Conservation (phyloP, 2,888 invertebrate genomes). For the Agrotis clavis region DNA sequence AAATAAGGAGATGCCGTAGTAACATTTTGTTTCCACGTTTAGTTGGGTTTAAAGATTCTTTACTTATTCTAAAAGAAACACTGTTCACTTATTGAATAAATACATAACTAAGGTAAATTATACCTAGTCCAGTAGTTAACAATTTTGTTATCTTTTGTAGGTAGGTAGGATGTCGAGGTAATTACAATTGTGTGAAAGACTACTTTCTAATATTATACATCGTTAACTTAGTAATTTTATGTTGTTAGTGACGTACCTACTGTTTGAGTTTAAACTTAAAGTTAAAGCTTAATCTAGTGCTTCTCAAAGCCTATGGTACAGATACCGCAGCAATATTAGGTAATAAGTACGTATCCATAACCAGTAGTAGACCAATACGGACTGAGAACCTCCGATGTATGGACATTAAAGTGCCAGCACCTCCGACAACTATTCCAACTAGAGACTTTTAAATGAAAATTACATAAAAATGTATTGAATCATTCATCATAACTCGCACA, state of each 20-base stretch:
- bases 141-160: no score
- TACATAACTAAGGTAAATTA: no score
- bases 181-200: no score
- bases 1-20: background rate
- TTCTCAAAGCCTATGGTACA: background rate
- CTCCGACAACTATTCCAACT: constrained; percentile 18
- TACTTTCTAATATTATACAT: no score
- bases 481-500: constrained; percentile 54
- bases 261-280: background rate
- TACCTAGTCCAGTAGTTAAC: no score
- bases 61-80: no score
- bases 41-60: no score
- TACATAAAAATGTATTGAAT: constrained; percentile 51
- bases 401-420: constrained; percentile 36
- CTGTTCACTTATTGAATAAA: no score
- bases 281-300: background rate
- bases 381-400: constrained; percentile 2
- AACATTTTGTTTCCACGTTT: background rate
- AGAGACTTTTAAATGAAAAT: constrained; percentile 48
- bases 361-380: constrained; percentile 15
- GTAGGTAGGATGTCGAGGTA: no score
- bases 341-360: background rate
- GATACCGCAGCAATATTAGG: constrained; percentile 7
- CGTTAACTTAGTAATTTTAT: no score
- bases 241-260: no score